Evolutionary conservation across 2,797 vertebrate genomes (phyloP).

Genomic region (Scyliorhinus canicula): DNA sequence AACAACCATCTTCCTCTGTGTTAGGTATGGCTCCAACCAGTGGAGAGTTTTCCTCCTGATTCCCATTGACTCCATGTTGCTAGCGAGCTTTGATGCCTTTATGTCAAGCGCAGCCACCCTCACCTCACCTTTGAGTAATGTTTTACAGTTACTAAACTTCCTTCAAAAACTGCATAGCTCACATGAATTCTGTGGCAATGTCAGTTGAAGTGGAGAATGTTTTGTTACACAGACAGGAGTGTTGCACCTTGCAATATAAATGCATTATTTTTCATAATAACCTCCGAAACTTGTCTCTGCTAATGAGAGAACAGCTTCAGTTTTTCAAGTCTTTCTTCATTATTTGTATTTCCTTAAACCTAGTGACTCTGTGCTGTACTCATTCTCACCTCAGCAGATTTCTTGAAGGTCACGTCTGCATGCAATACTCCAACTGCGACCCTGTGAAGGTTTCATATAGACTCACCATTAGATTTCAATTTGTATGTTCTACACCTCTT

Average conservation of each 20-base stretch:
- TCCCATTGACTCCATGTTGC: too few species aligned
- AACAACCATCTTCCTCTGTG: too few species aligned
- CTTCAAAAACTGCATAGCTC: not conserved
- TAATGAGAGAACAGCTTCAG: not conserved
- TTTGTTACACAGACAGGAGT: too few species aligned
- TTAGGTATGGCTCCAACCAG: too few species aligned
- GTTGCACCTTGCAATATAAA: not conserved
- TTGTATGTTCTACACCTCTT: not conserved
- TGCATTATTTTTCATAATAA: not conserved
- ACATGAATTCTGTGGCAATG: not conserved
- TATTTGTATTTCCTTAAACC: not conserved
- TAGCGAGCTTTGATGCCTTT: too few species aligned
- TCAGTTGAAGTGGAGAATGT: not conserved
- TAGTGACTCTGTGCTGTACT: not conserved
- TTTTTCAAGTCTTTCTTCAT: not conserved
- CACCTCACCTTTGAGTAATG: not conserved
- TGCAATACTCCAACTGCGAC: not conserved
- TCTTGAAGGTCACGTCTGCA: not conserved
- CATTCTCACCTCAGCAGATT: not conserved
- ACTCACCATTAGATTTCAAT: not conserved
- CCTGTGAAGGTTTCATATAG: not conserved
- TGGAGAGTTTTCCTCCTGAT: too few species aligned
- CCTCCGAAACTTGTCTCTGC: not conserved
- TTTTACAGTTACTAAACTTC: not conserved
- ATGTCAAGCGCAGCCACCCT: too few species aligned